Evolutionary conservation across 92 coral and sea anemone species (phyloP), one percentile per base, ranked within the genome.

Genomic region (Diadumene lineata): DNA sequence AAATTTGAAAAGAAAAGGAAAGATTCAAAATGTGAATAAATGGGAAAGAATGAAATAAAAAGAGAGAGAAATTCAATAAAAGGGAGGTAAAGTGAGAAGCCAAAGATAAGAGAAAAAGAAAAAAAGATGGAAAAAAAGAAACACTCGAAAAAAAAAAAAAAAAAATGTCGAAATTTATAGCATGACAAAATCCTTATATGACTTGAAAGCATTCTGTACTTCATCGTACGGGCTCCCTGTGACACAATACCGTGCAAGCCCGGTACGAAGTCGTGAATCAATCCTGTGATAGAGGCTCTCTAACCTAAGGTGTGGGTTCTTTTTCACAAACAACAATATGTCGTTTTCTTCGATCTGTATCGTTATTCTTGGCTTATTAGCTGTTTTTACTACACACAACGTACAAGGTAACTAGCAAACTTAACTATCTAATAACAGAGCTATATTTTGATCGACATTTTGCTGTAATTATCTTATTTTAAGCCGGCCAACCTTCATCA

Each of bases 241-340:
- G 64, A 1, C 4, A 23, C 60, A 13, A 53, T 3, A 53, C 60
- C 60, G 73, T 4, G 73, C 17, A 23, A 11, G 56, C 0, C 73
- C 50, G 73, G 73, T 68, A 29, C 0, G n/a, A n/a, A n/a, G n/a
- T n/a, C n/a, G n/a, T n/a, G n/a, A n/a, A n/a, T n/a, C n/a, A 66
- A 56, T 66, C 72, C 16, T 34, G 51, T 7, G 21, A 66, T 34
- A 32, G 73, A 43, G 73, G 73, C 58, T 43, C 58, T 8, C 2
- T n/a, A n/a, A n/a, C n/a, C n/a, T 21, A 66, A 66, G 73, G 58
- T 4, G 73, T 68, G 68, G 68, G 68, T 62, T 53, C 24, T 22
- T 30, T 53, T 62, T 62, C 68, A 62, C 68, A 62, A 62, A 62
- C 73, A 68, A 66, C 56, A 68, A 68, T 44, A 68, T 68, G 73